A percentile compares a stretch with the other conserved stretches of the same genome.
phyloP scores from a whole-genome alignment of 2,888 invertebrate species.

The Mechanitis messenoides region DNA sequence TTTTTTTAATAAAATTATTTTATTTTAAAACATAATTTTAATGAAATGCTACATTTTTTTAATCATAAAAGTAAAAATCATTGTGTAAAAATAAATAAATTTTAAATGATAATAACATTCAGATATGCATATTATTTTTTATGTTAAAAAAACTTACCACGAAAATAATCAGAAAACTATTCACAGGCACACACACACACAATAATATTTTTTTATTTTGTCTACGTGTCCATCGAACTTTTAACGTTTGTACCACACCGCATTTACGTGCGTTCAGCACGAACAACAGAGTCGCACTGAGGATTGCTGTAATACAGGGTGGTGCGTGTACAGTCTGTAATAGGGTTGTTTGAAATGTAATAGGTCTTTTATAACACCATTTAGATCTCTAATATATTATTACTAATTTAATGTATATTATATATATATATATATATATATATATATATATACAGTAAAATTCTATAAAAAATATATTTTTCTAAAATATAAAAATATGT shows the following conservation, averaged over 20 bases:
- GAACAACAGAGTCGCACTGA: constrained; percentile 12
- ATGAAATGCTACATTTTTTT: no score
- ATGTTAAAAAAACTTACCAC: constrained; percentile 10
- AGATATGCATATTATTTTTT: neutral
- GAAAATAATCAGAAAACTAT: constrained; percentile 13
- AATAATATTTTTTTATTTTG: constrained; percentile 9
- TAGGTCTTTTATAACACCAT: constrained; percentile 9
- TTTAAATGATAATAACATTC: no score
- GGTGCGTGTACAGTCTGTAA: constrained; percentile 7
- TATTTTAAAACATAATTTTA: no score
- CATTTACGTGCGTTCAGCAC: constrained; percentile 14
- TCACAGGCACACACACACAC: constrained; percentile 11
- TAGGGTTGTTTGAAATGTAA: constrained; percentile 12
- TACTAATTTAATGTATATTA: no score
- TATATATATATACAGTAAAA: no score
- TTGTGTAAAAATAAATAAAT: no score
- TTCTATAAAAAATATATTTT: no score
- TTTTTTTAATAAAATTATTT: no score
- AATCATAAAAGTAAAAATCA: no score
- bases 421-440: no score
- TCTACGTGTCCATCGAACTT: constrained; percentile 21
- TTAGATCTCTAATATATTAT: neutral
- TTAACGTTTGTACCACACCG: constrained; percentile 8
- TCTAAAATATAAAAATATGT: no score
- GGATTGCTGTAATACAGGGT: constrained; percentile 13